Base-by-base conservation (phyloP, 2,888 invertebrate genomes). In the Beris chalybata region DNA sequence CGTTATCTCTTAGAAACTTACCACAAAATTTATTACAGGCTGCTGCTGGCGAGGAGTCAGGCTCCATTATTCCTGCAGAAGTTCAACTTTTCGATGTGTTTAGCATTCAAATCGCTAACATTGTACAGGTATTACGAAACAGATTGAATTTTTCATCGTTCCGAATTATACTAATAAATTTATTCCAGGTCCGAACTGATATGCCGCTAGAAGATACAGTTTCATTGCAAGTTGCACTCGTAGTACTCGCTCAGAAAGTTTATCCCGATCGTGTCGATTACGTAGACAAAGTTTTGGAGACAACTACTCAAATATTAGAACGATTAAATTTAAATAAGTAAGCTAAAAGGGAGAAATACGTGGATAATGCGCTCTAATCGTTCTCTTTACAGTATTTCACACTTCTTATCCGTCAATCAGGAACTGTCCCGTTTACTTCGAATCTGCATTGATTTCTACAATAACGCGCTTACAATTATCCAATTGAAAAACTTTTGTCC, bases 41-140 rank as follows among this genome's bases (percentile, higher is more conserved):
- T 6, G 13, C 57, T 29, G 81, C 70, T 79, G 83, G 78, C 48
- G 84, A 85, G 54, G 80, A 79, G 56, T 75, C 76, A 15, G 84
- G 85, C 1, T 83, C 86, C 53, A 86, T 87, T 47, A 88, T 90
- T 73, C 91, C 93, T 31, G 85, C 90, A 68, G 93, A 96, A 74
- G 94, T 97, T 13, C 92, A 96, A 77, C 83, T 99, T 6, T 99
- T 99, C 80, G 97, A 98, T 77, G 96, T 98, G 45, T 99, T 99
- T 81, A 97, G 97, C 2, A 92, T 95, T 74, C 98, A 99, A 83
- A 95, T 98, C 4, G 93, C 96, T 1, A 91, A 92, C 67, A 96
- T 98, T 72, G 95, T 97, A 69, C 92, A 94, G 86, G 92, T 89
- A 76, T 56, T 69, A 57, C 45, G 38, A 38, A 38, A 3, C 38